Evolutionary conservation across 1,140 invertebrate genomes (phyloP), one percentile per base, ranked within the genome.

Genomic region (Yoshiicerus persimilis): DNA sequence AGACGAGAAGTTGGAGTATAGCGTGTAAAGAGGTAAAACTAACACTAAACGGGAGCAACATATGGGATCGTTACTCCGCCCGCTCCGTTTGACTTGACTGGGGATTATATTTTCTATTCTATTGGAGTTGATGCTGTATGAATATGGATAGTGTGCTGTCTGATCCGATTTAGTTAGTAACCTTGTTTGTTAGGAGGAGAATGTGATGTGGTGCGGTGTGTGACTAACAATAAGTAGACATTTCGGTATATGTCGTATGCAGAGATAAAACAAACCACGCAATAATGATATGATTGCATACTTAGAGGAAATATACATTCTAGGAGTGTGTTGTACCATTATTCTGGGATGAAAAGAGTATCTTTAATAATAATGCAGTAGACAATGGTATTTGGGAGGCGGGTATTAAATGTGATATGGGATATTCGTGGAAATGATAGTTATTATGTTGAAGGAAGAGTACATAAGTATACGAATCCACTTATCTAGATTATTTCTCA

Each of bases 401-500:
- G n/a, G 1, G 41, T 13, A 34, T 34, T 27, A 32, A 34, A 34
- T 34, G 30, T 10, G 70, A 75, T 20, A 2, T 34, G 70, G 27
- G 23, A 20, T 77, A 8, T 77, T 13, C 0, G 4, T 6, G n/a
- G 16, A n/a, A 66, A 2, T n/a, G 13, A 23, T 47, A 47, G 11
- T 20, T 32, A 27, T 9, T 27, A 11, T 32, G 30, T 0, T n/a
- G 32, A 30, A 23, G 20, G 9, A 9, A 80, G 75, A 38, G n/a
- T 6, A 10, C 16, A 2, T 56, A 56, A 80, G 75, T n/a, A 80
- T 34, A 56, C 47, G 47, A 36, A 34, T 80, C 75, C 75, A 80
- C 75, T 80, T 80, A 80, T 80, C 75, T 80, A 80, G 75, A 80
- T 80, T 80, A 80, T 80, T 80, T 80, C 75, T 80, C 75, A 80